These are phyloP conservation scores for Numida meleagris DNA, from an alignment of 2,113 vertebrate species.

Conservation along the genomic window DNA sequence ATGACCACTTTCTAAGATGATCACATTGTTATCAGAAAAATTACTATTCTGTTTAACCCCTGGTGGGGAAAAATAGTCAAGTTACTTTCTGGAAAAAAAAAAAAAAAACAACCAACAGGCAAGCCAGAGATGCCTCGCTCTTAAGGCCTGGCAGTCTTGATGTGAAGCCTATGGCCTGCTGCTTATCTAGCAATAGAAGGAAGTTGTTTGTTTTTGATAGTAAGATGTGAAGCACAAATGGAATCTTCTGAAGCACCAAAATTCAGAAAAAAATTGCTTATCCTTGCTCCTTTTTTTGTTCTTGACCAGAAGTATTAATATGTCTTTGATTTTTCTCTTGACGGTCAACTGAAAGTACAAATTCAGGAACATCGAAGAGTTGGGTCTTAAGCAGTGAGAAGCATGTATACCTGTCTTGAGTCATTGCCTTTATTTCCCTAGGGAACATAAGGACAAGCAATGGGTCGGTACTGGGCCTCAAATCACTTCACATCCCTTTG, in stretches of 20 bases:
- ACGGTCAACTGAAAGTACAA: not conserved
- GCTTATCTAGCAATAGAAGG: no score
- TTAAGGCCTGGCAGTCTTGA: rapidly evolving
- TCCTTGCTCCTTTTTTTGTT: not conserved
- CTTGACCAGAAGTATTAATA: not conserved
- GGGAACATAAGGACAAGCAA: rapidly evolving
- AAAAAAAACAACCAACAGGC: rapidly evolving
- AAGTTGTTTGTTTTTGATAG: not conserved
- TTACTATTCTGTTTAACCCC: not conserved
- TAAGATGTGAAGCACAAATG: not conserved
- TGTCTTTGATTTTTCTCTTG: not conserved
- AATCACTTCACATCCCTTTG: not conserved
- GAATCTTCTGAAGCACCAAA: not conserved
- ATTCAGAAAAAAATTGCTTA: not conserved
- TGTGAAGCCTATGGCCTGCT: not conserved
- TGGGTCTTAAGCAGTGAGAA: not conserved
- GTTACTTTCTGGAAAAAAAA: not conserved
- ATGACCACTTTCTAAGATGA: not conserved
- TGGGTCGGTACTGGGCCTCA: not conserved
- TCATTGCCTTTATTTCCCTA: not conserved
- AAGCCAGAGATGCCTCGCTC: not conserved
- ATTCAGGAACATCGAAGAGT: not conserved
- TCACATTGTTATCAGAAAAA: not conserved
- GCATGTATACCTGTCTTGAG: rapidly evolving
- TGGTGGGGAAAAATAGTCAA: not conserved